phyloP scores from a whole-genome alignment of 2,888 invertebrate genomes.

The Nineta flava region DNA sequence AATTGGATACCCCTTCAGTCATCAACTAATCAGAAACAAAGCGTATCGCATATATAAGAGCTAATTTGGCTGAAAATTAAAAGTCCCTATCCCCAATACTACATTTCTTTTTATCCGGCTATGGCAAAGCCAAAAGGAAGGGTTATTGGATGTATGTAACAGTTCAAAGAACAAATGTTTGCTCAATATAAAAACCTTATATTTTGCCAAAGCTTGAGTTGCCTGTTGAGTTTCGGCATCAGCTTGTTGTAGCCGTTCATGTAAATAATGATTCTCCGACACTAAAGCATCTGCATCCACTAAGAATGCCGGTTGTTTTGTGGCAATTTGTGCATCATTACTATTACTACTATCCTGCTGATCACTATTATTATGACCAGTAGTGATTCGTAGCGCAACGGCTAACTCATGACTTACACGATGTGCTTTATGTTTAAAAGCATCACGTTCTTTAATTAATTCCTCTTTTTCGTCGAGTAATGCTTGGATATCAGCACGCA shows the following conservation, averaged over 20 bases:
- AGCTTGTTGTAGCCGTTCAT: constrained; percentile 62
- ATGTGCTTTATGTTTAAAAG: constrained; percentile 69
- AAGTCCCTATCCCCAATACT: too few relatives aligned
- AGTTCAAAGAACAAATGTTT: constrained; percentile 6
- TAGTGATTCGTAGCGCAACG: constrained; percentile 38
- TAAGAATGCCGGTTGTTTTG: constrained; percentile 20
- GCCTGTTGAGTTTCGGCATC: constrained; percentile 65
- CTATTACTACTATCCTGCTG: too few relatives aligned
- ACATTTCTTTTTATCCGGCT: not conserved
- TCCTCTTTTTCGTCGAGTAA: constrained; percentile 77
- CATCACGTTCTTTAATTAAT: constrained; percentile 60
- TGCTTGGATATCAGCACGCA: constrained; percentile 59
- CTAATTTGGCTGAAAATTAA: too few relatives aligned
- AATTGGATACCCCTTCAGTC: too few relatives aligned
- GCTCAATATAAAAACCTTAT: constrained; percentile 34
- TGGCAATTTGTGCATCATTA: not conserved
- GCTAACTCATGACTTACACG: constrained; percentile 66
- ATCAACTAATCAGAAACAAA: too few relatives aligned
- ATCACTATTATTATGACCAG: constrained; percentile 18
- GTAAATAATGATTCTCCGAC: constrained; percentile 65
- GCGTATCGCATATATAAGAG: too few relatives aligned
- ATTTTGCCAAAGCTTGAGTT: constrained; percentile 54
- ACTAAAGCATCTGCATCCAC: constrained; percentile 67
- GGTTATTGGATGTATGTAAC: constrained; percentile 2
- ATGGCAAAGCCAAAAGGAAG: too few relatives aligned